phyloP scores from a whole-genome alignment of 2,888 invertebrate genomes.

The Stramonita haemastoma region DNA sequence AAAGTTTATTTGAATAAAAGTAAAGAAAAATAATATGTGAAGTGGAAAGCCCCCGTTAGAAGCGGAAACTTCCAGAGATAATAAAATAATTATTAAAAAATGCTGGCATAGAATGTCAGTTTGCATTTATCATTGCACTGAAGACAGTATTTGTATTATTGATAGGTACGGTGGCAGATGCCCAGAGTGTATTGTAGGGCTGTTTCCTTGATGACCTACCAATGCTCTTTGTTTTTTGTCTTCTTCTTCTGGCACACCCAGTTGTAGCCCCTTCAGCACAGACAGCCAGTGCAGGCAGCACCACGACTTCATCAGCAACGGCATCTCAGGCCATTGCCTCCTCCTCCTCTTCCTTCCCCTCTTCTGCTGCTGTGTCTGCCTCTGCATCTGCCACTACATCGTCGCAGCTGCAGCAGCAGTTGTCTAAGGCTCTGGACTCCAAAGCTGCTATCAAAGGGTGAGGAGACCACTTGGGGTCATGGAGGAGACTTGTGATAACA shows the following conservation, averaged over 20 bases:
- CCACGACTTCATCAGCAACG: slow-evolving; percentile 2
- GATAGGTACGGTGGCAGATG: background rate
- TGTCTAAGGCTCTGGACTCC: slow-evolving; percentile 55
- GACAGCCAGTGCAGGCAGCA: slow-evolving; percentile 30
- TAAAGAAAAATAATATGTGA: too few species aligned
- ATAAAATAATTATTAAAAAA: too few species aligned
- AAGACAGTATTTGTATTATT: background rate
- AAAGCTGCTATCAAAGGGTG: slow-evolving; percentile 53
- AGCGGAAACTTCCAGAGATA: too few species aligned
- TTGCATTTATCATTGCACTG: background rate
- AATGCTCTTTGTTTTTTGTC: background rate
- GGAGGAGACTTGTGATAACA: background rate
- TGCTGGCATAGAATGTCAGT: background rate
- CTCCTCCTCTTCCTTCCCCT: background rate
- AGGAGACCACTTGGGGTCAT: background rate
- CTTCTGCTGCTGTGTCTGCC: background rate
- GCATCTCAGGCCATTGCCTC: background rate
- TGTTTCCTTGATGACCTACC: background rate
- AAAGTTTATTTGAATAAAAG: too few species aligned
- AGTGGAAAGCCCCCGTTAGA: too few species aligned
- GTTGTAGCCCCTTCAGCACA: slow-evolving; percentile 40
- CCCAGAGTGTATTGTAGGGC: background rate
- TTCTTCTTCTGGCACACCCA: slow-evolving; percentile 5
- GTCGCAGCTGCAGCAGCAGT: slow-evolving; percentile 59
- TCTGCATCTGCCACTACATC: slow-evolving; percentile 41